Base-by-base conservation (phyloP, 2,888 invertebrate species). In the Folsomia candida region DNA sequence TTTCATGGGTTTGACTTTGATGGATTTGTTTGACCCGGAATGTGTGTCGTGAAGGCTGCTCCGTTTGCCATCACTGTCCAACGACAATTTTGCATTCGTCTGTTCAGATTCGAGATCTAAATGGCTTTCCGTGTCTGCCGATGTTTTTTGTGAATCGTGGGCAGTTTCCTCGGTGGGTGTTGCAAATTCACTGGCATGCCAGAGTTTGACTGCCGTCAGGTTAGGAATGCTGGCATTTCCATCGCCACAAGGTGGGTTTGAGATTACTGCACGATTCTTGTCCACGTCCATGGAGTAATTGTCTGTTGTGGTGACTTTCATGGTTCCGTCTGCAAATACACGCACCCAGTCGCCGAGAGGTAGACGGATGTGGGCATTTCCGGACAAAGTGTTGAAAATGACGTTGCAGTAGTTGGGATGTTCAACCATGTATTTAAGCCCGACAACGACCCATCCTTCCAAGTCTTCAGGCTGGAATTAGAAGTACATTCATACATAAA, bases 321-420 rank as follows among this genome's bases (percentile, higher is more conserved):
- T 69, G 37, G 65, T 68, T 14, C 76, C 75, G 28, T 76, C 76
- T 0, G 76, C 76, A 72, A 76, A 76, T 9, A 78, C 61, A 25
- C 78, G 60, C 4, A 71, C 72, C 78, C 78, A 78, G 59, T 76
- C 78, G 20, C 76, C 78, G 57, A 72, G 62, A 9, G 75, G 76
- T 11, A 78, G 60, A 27, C 73, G 70, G n/a, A 78, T 29, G 58
- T 78, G 76, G 3, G 70, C 58, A 37, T 76, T 76, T 2, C 73
- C 73, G 1, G 78, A 76, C 0, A 78, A 37, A 11, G 72, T 73
- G 60, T 78, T 78, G 62, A 76, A 76, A 51, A 78, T 68, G 4
- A 78, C 72, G 1, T 75, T 73, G 18, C 72, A 64, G 51, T 78
- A 78, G 47, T 76, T 76, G 24, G 78, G 76, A 71, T 78, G 78